Evolutionary conservation across 2,888 invertebrate genomes (phyloP).

Genomic region (Drosophila setosimentum): DNA sequence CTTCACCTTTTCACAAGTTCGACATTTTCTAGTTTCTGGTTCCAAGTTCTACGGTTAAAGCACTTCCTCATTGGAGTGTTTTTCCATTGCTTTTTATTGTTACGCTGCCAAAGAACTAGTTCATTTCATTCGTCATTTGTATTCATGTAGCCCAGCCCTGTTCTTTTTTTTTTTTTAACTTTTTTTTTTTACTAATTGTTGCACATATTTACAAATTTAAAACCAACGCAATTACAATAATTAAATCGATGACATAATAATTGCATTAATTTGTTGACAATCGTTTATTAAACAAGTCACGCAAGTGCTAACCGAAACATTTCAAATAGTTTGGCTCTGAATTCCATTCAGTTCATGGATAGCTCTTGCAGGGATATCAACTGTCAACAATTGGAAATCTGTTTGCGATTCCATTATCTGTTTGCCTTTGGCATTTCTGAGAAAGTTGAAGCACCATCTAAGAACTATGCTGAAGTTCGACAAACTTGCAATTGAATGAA

Average conservation of each 20-base stretch:
- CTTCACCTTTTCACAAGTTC: neutral
- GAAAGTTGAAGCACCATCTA: too few species aligned
- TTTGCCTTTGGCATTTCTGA: neutral
- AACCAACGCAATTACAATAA: constrained; percentile 64
- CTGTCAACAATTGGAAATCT: neutral
- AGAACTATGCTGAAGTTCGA: neutral
- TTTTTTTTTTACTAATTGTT: constrained; percentile 30
- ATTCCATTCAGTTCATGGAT: neutral
- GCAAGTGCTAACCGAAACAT: constrained; percentile 32
- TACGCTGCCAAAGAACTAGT: constrained; percentile 14
- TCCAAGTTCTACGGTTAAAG: neutral
- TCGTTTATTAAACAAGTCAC: constrained; percentile 50
- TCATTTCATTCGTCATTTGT: neutral
- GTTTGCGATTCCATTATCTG: neutral
- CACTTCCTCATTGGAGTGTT: neutral
- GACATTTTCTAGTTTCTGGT: neutral
- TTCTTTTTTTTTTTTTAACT: neutral
- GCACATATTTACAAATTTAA: constrained; percentile 58
- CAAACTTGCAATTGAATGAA: neutral
- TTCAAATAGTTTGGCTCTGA: too few species aligned
- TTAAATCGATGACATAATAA: constrained; percentile 56
- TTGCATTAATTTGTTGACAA: constrained; percentile 28
- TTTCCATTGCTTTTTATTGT: neutral
- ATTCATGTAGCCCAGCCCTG: constrained; percentile 46
- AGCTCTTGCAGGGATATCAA: neutral